phyloP scores from a whole-genome alignment of 1,140 invertebrate genomes.

The Dufourea novaeangliae region DNA sequence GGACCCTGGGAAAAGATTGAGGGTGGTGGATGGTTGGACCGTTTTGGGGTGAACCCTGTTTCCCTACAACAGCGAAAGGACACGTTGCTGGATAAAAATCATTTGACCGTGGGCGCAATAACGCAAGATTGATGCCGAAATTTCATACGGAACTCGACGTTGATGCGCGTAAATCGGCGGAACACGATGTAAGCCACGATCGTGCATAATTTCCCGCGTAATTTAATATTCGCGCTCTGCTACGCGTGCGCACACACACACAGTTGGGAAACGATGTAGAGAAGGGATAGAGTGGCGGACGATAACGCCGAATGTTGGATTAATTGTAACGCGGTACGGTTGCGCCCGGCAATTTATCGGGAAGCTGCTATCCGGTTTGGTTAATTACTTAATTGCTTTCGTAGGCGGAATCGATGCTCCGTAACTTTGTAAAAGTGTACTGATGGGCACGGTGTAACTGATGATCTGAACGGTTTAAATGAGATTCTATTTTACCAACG shows the following conservation, averaged over 20 bases:
- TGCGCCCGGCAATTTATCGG: background rate
- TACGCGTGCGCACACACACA: background rate
- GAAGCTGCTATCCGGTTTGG: background rate
- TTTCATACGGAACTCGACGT: background rate
- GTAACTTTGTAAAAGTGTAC: too few relatives aligned
- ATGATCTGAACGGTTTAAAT: too few relatives aligned
- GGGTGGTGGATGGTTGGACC: too few relatives aligned
- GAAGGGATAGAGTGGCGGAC: background rate
- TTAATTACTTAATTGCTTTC: background rate
- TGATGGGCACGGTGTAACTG: too few relatives aligned
- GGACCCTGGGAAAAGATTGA: too few relatives aligned
- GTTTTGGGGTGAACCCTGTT: too few relatives aligned
- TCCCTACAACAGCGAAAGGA: too few relatives aligned
- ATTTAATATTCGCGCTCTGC: background rate
- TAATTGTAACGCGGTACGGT: slow-evolving; percentile 6
- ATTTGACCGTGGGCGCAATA: too few relatives aligned
- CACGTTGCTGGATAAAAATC: too few relatives aligned
- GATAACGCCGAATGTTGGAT: background rate
- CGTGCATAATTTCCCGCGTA: background rate
- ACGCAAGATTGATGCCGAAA: background rate
- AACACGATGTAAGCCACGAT: background rate
- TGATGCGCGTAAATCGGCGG: background rate
- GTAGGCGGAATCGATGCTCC: background rate
- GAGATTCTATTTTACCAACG: too few relatives aligned
- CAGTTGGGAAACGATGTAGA: background rate